Evolutionary conservation across 92 coral and sea anemone species (phyloP), one percentile per base, ranked within the genome.

Genomic region (Epizoanthus illoricatus): DNA sequence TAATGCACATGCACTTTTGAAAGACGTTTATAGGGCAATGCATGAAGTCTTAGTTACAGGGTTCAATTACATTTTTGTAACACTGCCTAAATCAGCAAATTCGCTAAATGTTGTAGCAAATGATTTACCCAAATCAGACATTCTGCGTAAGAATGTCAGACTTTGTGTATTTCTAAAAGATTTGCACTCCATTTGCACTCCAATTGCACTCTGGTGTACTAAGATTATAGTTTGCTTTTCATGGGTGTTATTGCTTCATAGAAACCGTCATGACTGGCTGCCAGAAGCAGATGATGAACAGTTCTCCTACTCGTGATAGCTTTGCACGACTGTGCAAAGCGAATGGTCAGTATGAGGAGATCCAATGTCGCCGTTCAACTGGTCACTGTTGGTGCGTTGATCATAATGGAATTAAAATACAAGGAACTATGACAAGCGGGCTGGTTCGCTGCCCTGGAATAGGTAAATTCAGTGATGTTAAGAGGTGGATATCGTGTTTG

Each of bases 381-480:
- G 92, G 92, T 20, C 86, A 80, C 67, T 94, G 98, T 81, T 94
- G 98, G 98, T 94, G 98, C 85, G 98, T 94, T 17, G 91, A 94
- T 58, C 87, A 56, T 59, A 79, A 89, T 16, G 98, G 97, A 42
- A 90, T 74, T 13, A 87, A 89, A 80, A 71, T 81, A 36, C 90
- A 86, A 36, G 92, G 83, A 78, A 94, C 94, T 18, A 81, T 88
- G 42, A 63, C 87, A 21, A 75, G 76, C 64, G 73, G 85, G 65
- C 65, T 42, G 13, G 64, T 88, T 16, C 88, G 70, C 88, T 92
- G 97, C 80, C 94, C 94, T 39, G 80, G 86, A n/a, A 60, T 76
- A 86, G 97, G 97, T 88, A 43, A 49, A 49, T 49, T 49, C 2
- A 10, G 56, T 49, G 56, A 49, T 49, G 56, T 49, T 49, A 8